phyloP scores from a whole-genome alignment of 2,888 invertebrate genomes.

The Agrotis exclamationis region DNA sequence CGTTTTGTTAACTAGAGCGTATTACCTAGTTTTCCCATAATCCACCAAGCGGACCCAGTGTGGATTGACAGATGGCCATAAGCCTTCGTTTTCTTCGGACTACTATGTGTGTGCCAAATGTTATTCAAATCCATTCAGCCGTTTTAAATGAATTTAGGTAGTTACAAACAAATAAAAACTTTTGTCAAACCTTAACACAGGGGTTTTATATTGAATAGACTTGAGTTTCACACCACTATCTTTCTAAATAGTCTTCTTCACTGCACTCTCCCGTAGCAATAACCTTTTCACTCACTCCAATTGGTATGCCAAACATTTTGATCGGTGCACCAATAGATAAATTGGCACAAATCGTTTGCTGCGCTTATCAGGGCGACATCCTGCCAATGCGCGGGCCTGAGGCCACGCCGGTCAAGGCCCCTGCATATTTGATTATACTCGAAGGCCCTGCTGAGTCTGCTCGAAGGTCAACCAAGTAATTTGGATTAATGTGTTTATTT shows the following conservation, averaged over 20 bases:
- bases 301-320: slow-evolving; percentile 39
- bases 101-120: not conserved
- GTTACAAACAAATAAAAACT: not conserved
- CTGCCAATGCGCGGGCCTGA: slow-evolving; percentile 30
- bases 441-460: slow-evolving; percentile 35
- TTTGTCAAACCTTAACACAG: not conserved
- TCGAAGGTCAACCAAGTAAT: slow-evolving; percentile 29
- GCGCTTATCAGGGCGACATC: slow-evolving; percentile 53
- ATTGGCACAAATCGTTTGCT: slow-evolving; percentile 37
- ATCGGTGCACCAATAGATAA: slow-evolving; percentile 36
- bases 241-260: too few relatives aligned
- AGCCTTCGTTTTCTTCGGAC: too few relatives aligned
- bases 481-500: slow-evolving; percentile 37
- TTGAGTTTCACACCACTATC: not conserved
- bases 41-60: too few relatives aligned
- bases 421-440: slow-evolving; percentile 46
- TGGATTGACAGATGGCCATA: too few relatives aligned
- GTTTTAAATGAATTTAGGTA: not conserved
- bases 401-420: slow-evolving; percentile 57
- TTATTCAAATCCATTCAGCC: not conserved
- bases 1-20: too few relatives aligned
- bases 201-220: too few relatives aligned
- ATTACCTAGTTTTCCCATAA: too few relatives aligned
- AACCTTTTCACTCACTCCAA: slow-evolving; percentile 9
- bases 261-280: not conserved